Evolutionary conservation across 2,113 vertebrate species (phyloP), one percentile per base, ranked within the genome.

Genomic region (Meleagris gallopavo): DNA sequence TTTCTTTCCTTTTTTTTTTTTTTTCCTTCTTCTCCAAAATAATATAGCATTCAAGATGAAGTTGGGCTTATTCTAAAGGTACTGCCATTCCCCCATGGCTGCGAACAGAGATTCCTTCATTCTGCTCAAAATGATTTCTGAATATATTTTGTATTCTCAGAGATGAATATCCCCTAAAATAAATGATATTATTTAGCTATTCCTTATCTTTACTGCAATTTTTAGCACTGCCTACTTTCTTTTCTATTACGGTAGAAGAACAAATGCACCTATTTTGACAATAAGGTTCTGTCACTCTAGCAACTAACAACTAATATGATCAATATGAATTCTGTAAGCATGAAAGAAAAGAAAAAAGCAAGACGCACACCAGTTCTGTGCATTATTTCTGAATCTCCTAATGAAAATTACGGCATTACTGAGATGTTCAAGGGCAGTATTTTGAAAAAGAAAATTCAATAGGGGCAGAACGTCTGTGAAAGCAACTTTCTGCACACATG

Each of bases 381-480:
- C 15, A 95, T 90, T 78, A 94, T 96, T 96, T 90, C 94, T 95
- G 85, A 86, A 89, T 86, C 93, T 88, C 25, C 10, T 81, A 93
- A 88, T 61, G 88, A 94, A 95, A 90, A 90, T 74, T 77, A 95
- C 11, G 27, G 74, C 74, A 81, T 83, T 86, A 79, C 91, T 86
- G 90, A 94, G 88, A 95, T 7, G 6, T 71, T 78, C 90, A 95
- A 88, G 90, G 83, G 91, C 69, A 90, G 72, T 17, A 90, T 91
- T 94, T 91, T 95, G 91, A 93, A 96, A 94, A 75, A 83, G 57
- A 91, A 94, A 95, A 93, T 86, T n/a, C 73, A 81, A 38, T 57
- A 77, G 55, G 85, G 79, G 71, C 32, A 70, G 91, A 77, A 62
- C 61, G 61, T 43, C 89, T 83, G 41, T 29, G 89, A 83, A 94